Percentiles rank a stretch among this genome's conserved stretches.
Conservation (phyloP, 2,888 invertebrate genomes). For the Rutpela maculata region DNA sequence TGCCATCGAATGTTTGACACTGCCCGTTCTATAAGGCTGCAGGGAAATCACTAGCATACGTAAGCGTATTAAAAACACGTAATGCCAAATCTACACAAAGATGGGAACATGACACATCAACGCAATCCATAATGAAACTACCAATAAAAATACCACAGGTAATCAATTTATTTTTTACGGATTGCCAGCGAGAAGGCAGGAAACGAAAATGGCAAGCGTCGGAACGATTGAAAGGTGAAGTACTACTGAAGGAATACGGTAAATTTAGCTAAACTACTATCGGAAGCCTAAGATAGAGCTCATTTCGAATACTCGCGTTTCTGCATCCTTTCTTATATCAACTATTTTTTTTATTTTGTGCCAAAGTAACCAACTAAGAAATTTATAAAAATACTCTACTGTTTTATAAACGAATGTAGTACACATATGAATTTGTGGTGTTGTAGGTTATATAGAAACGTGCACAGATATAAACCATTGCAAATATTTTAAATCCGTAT, state of each 20-base stretch:
- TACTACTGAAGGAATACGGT: background rate
- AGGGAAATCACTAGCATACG: slow-evolving; percentile 52
- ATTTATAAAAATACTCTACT: background rate
- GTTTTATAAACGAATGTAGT: background rate
- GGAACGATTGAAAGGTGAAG: slow-evolving; percentile 33
- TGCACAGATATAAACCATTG: background rate
- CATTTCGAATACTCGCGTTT: slow-evolving; percentile 9
- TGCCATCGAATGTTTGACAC: slow-evolving; percentile 45
- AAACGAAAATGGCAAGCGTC: slow-evolving; percentile 37
- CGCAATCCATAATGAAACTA: slow-evolving; percentile 47
- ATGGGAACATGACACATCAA: slow-evolving; percentile 53
- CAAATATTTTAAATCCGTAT: too few species aligned
- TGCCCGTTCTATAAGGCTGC: slow-evolving; percentile 41
- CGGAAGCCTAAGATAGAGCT: slow-evolving; percentile 20
- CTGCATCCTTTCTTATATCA: background rate
- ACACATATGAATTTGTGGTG: background rate
- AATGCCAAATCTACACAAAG: slow-evolving; percentile 54
- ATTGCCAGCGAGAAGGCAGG: slow-evolving; percentile 15
- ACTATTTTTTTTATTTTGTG: background rate
- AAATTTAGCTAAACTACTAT: slow-evolving; percentile 12
- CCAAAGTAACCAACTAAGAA: background rate
- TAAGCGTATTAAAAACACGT: slow-evolving; percentile 54
- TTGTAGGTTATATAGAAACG: background rate
- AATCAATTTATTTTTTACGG: slow-evolving; percentile 54
- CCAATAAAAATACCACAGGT: slow-evolving; percentile 54